phyloP scores from a whole-genome alignment of 2,797 vertebrate genomes.

The Allobates femoralis region DNA sequence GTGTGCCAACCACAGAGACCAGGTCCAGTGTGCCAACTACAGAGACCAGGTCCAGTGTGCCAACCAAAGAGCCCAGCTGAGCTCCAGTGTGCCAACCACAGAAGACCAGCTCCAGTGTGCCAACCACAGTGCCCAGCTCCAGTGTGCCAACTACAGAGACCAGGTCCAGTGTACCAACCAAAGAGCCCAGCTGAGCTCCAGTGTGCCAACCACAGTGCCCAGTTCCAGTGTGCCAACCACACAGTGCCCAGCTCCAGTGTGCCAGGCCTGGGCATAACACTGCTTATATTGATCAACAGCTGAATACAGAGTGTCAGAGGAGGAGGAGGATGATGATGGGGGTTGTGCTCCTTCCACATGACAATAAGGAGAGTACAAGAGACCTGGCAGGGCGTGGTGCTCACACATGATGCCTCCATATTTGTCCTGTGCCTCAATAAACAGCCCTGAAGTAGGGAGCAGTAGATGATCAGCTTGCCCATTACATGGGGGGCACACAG shows the following conservation, averaged over 20 bases:
- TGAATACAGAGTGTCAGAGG: neutral
- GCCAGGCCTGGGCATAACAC: too few relatives aligned
- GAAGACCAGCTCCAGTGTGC: too few relatives aligned
- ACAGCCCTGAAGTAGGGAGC: neutral
- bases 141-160: neutral
- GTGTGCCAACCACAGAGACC: neutral
- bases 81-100: neutral
- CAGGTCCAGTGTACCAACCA: too few relatives aligned
- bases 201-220: constrained; percentile 1
- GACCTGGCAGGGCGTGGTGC: constrained; percentile 52
- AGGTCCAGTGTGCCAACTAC: neutral
- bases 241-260: neutral
- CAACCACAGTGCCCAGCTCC: neutral
- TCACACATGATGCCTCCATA: constrained; percentile 18
- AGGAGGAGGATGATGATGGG: constrained; percentile 14
- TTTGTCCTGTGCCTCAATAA: neutral
- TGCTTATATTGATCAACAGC: neutral
- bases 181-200: neutral
- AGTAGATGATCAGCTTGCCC: too few relatives aligned
- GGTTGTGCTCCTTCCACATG: constrained; percentile 26
- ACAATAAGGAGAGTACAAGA: neutral
- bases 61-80: neutral
- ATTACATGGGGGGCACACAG: neutral
- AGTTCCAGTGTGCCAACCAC: neutral
- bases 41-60: too few relatives aligned